Evolutionary conservation across 2,113 vertebrate species (phyloP).

Genomic region (Bathybates hornii): DNA sequence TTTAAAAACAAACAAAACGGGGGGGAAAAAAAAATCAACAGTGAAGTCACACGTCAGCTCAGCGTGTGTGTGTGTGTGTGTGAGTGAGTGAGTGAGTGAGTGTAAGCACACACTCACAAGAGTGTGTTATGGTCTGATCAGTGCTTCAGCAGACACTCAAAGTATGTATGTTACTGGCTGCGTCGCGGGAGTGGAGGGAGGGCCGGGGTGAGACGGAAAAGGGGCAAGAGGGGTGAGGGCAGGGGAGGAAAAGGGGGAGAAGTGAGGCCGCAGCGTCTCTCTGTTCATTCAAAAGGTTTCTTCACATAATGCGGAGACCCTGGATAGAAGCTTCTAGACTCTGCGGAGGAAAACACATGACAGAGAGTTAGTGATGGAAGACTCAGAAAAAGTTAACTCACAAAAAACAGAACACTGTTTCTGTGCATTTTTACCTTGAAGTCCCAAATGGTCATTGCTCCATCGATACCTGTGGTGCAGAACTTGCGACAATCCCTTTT

Average conservation of each 20-base stretch:
- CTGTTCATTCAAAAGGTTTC: conserved; percentile 48
- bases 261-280: conserved; percentile 47
- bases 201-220: not conserved
- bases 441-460: conserved; percentile 99
- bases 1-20: conserved; percentile 57
- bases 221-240: not conserved
- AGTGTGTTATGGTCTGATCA: conserved; percentile 57
- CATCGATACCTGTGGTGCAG: conserved; percentile 98
- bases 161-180: conserved; percentile 57
- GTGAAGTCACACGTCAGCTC: conserved; percentile 70
- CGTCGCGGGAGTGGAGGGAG: not conserved
- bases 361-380: not conserved
- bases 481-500: conserved; percentile 98
- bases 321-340: conserved; percentile 96
- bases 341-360: conserved; percentile 59
- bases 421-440: conserved; percentile 80
- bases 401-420: not conserved
- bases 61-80: conserved; percentile 68
- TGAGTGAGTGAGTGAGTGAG: conserved; percentile 48
- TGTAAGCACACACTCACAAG: conserved; percentile 25
- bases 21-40: conserved; percentile 27
- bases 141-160: conserved; percentile 64
- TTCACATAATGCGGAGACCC: conserved; percentile 97
- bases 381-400: not conserved
- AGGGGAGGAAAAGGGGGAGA: not conserved